Evolutionary conservation across 2,888 invertebrate genomes (phyloP).

Genomic region (Cactoblastis cactorum): DNA sequence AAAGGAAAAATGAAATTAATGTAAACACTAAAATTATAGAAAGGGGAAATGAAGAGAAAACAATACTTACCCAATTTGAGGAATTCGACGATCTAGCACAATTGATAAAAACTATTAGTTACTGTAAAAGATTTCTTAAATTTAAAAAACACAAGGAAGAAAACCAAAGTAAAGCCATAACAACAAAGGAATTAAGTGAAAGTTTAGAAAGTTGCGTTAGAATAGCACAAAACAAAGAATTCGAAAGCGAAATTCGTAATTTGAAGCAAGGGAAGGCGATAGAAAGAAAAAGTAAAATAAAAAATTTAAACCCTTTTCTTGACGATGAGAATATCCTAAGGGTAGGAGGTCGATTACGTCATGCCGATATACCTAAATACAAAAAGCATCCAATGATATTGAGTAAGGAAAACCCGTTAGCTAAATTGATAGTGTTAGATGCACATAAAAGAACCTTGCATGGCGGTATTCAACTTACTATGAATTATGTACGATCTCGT

Average conservation of each 20-base stretch:
- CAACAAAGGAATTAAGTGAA: slow-evolving; percentile 14
- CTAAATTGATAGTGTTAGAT: neutral
- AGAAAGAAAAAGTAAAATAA: slow-evolving; percentile 6
- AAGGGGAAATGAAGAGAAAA: neutral
- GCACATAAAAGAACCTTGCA: slow-evolving; percentile 11
- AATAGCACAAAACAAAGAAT: slow-evolving; percentile 13
- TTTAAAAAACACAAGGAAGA: slow-evolving; percentile 5
- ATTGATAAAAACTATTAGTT: slow-evolving; percentile 7
- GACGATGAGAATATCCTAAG: neutral
- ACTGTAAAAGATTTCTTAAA: slow-evolving; percentile 15
- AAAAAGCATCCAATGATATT: slow-evolving; percentile 1
- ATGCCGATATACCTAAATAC: neutral
- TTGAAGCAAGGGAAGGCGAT: neutral
- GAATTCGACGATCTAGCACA: slow-evolving; percentile 8
- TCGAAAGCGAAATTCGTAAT: slow-evolving; percentile 12
- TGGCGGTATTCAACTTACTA: slow-evolving; percentile 10
- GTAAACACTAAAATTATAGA: neutral
- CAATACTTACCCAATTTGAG: slow-evolving; percentile 6
- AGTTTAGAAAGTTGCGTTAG: slow-evolving; percentile 10
- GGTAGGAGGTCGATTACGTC: slow-evolving; percentile 1
- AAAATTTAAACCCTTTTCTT: neutral
- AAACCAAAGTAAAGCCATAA: neutral
- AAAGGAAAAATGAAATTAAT: slow-evolving; percentile 8
- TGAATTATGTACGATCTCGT: slow-evolving; percentile 4
- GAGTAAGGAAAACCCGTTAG: neutral